Evolutionary conservation across 2,797 vertebrate species (phyloP).

Genomic region (Crocodylus rhombifer): DNA sequence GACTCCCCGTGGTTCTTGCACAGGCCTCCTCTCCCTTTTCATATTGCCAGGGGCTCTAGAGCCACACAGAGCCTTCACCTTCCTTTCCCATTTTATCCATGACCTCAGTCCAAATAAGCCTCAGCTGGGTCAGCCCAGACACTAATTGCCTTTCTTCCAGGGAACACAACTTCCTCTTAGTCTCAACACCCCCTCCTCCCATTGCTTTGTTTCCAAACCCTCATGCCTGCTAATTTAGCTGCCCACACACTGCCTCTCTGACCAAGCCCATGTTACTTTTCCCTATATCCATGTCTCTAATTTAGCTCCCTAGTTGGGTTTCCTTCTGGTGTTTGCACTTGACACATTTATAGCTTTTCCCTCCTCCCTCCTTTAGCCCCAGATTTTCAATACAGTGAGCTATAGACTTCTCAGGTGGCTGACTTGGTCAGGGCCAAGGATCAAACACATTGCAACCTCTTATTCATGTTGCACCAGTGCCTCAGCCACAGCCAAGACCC

Average conservation of each 20-base stretch:
- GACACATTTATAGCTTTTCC: rapidly evolving
- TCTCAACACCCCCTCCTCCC: background rate
- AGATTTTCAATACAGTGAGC: no score
- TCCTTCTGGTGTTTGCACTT: background rate
- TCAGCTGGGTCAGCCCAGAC: background rate
- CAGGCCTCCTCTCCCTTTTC: background rate
- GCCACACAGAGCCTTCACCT: background rate
- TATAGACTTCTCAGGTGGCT: rapidly evolving
- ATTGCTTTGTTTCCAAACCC: background rate
- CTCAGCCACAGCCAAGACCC: background rate
- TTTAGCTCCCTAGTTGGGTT: background rate
- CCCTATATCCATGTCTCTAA: background rate
- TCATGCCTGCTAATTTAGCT: background rate
- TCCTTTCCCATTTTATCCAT: background rate
- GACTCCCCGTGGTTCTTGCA: background rate
- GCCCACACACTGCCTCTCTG: rapidly evolving
- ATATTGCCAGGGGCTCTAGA: background rate
- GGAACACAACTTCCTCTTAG: background rate
- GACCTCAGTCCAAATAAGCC: background rate
- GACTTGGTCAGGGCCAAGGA: background rate
- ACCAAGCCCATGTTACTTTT: background rate
- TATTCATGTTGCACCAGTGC: background rate
- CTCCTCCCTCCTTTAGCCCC: background rate
- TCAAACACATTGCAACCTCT: background rate
- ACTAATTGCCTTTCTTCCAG: background rate